Evolutionary conservation across 2,888 invertebrate genomes (phyloP).

Genomic region (Thera britannica): DNA sequence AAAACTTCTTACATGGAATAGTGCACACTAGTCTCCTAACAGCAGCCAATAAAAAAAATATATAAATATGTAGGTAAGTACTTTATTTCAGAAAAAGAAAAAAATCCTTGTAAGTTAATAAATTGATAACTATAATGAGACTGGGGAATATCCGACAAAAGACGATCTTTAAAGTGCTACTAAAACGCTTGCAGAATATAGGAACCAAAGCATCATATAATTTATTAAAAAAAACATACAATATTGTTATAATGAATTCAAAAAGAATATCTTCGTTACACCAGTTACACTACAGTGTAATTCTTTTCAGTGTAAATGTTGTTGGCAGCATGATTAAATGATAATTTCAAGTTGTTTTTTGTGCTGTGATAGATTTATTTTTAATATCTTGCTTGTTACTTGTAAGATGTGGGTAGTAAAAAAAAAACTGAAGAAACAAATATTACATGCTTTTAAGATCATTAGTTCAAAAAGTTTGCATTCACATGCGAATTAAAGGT

Average conservation of each 20-base stretch:
- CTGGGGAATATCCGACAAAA: too few relatives aligned
- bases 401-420: slow-evolving; percentile 10
- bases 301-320: slow-evolving; percentile 19
- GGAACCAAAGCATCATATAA: neutral
- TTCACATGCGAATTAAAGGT: neutral
- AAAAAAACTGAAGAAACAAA: neutral
- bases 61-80: too few relatives aligned
- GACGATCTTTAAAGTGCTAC: too few relatives aligned
- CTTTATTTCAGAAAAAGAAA: too few relatives aligned
- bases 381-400: slow-evolving; percentile 30
- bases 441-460: neutral
- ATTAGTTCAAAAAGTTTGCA: neutral
- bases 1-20: too few relatives aligned
- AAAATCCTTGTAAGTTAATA: too few relatives aligned
- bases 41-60: too few relatives aligned
- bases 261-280: neutral
- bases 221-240: too few relatives aligned
- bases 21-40: too few relatives aligned
- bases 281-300: slow-evolving; percentile 33
- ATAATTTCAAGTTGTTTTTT: slow-evolving; percentile 34
- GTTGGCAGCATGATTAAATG: slow-evolving; percentile 36
- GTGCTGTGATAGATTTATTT: slow-evolving; percentile 35
- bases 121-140: too few relatives aligned
- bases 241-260: neutral
- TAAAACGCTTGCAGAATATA: neutral